A percentile compares a stretch with the other conserved stretches of the same genome.
These are phyloP conservation scores for Rhadinocentrus ornatus DNA, from an alignment of 2,797 vertebrate species.

Conservation along the genomic window DNA sequence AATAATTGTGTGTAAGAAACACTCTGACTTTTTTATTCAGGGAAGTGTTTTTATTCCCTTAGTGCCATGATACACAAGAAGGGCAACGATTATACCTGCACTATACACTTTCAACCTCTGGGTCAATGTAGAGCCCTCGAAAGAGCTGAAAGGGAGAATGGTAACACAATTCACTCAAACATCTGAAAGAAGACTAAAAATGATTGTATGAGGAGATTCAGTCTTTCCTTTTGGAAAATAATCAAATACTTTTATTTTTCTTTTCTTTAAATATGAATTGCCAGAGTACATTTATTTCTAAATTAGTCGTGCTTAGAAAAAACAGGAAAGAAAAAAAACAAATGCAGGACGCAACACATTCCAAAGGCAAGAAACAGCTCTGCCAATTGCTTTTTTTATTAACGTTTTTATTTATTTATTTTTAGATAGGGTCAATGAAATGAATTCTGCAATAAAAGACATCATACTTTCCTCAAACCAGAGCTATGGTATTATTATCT, in stretches of 20 bases:
- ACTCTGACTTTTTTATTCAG: conserved; percentile 11
- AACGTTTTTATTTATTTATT: too few species aligned
- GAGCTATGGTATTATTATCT: too few species aligned
- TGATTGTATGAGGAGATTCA: conserved; percentile 20
- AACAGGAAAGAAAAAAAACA: background rate
- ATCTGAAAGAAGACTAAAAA: conserved; percentile 21
- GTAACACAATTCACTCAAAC: conserved; percentile 46
- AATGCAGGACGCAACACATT: too few species aligned
- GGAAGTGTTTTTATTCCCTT: conserved; percentile 42
- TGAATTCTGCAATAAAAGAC: too few species aligned
- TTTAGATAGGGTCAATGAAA: too few species aligned
- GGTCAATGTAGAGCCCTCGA: conserved; percentile 36
- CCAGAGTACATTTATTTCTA: background rate
- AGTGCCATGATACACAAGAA: conserved; percentile 37
- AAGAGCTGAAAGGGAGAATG: conserved; percentile 51
- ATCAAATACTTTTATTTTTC: background rate
- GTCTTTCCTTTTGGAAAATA: conserved; percentile 18
- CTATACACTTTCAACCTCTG: conserved; percentile 36
- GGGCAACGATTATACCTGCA: conserved; percentile 21
- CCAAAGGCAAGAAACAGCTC: too few species aligned
- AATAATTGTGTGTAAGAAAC: conserved; percentile 10
- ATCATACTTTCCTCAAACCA: too few species aligned
- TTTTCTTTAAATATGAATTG: background rate
- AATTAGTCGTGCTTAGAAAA: background rate
- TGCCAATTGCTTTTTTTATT: too few species aligned